Base-by-base conservation (phyloP, 2,888 invertebrate species). In the Tiliacea aurago region DNA sequence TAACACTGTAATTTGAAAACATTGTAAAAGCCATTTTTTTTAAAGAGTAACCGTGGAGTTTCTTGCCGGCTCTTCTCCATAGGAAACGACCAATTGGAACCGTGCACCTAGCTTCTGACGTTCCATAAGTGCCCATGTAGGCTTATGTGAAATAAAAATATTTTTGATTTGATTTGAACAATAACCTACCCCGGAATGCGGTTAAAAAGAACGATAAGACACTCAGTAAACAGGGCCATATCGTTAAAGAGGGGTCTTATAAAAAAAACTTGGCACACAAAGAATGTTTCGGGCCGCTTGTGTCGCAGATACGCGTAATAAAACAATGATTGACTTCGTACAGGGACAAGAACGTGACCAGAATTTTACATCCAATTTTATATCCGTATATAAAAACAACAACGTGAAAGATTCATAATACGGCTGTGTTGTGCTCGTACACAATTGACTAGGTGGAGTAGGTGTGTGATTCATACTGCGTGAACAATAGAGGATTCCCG, bases 301-400 rank as follows among this genome's bases (percentile, higher is more conserved):
- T 78, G 47, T 79, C 65, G 70, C 73, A 84, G 87, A 86, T 88
- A 87, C 86, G 86, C 85, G 89, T 89, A 94, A 94, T 95, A 94
- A 95, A 95, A 95, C 94, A 95, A 95, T 95, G 94, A 95, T 95
- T 93, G 94, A 95, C 94, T 95, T 89, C 75, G 89, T 91, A 90
- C 91, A 79, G 89, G 83, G 88, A 89, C 88, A 89, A 70, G 81
- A 78, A 93, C 94, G 95, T 95, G 95, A 90, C 93, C 89, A 69
- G 94, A 94, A 94, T 95, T 94, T 94, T 92, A 94, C 90, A 91
- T 87, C 73, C 91, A 90, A 92, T 94, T 95, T 95, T 95, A 95
- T 94, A 93, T 86, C 89, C 88, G 74, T 81, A 89, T 92, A 90
- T 95, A 94, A 95, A 95, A 94, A 93, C 90, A 89, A 84, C 84